Percentiles rank a stretch among this genome's conserved stretches.
These are phyloP conservation scores for Ennomos fuscantarius DNA, from an alignment of 2,888 invertebrate genomes.

Conservation along the genomic window DNA sequence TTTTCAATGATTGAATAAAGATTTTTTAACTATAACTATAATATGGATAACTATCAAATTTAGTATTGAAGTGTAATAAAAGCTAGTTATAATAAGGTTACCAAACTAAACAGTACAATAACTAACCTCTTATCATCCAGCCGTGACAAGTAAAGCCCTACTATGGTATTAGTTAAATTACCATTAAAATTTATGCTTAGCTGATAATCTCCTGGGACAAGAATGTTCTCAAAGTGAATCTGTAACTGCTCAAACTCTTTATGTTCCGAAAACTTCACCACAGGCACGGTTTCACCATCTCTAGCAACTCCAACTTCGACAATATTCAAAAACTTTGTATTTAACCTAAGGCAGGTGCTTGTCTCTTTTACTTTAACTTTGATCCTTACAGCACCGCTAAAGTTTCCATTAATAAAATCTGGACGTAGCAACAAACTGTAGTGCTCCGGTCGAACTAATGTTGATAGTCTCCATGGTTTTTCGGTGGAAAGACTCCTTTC, in stretches of 20 bases:
- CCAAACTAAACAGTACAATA: not conserved
- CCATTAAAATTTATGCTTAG: slow-evolving; percentile 87
- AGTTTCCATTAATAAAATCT: slow-evolving; percentile 58
- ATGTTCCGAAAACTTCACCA: slow-evolving; percentile 61
- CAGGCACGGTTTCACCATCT: slow-evolving; percentile 50
- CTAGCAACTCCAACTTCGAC: slow-evolving; percentile 62
- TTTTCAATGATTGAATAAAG: too few species aligned
- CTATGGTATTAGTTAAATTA: slow-evolving; percentile 87
- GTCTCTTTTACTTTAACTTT: slow-evolving; percentile 64
- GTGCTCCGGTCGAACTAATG: slow-evolving; percentile 62
- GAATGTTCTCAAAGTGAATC: slow-evolving; percentile 56
- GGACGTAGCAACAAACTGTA: slow-evolving; percentile 68
- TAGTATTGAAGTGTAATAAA: too few species aligned
- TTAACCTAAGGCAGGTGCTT: slow-evolving; percentile 80
- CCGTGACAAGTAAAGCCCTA: slow-evolving; percentile 90
- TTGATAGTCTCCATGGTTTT: slow-evolving; percentile 62
- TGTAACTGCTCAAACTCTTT: slow-evolving; percentile 66
- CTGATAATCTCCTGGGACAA: slow-evolving; percentile 73
- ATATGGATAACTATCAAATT: too few species aligned
- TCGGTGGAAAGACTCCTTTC: slow-evolving; percentile 12
- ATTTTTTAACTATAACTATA: too few species aligned
- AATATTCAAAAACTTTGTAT: slow-evolving; percentile 85
- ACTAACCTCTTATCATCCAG: slow-evolving; percentile 82
- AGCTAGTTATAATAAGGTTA: too few species aligned
- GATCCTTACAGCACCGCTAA: slow-evolving; percentile 68